Evolutionary conservation across 2,797 vertebrate genomes (phyloP).

Genomic region (Pristis pectinata): DNA sequence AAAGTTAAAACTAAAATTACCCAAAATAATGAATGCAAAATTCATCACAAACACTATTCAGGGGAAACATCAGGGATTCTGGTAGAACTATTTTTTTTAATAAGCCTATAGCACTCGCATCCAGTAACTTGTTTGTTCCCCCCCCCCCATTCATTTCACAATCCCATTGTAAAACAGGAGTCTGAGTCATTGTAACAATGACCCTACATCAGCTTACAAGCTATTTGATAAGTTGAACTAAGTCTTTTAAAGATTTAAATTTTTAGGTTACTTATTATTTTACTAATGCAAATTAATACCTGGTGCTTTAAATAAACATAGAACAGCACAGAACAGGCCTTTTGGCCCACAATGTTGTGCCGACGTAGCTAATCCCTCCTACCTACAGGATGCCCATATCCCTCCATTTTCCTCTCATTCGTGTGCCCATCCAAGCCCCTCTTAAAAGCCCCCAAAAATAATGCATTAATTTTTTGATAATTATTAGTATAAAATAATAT

Average conservation of each 20-base stretch:
- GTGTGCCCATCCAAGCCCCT: no score
- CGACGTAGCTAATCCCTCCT: no score
- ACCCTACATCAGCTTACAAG: neutral
- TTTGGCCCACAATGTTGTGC: no score
- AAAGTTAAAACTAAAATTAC: neutral
- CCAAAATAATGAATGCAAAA: neutral
- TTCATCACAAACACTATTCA: neutral
- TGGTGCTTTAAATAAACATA: no score
- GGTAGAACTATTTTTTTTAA: neutral
- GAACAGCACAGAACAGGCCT: no score
- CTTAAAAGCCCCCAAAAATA: no score
- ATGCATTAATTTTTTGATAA: no score
- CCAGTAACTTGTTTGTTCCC: constrained; percentile 10
- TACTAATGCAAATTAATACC: neutral
- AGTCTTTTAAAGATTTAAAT: constrained; percentile 16
- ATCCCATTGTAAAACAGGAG: neutral
- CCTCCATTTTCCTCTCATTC: no score
- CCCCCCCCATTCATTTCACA: constrained; percentile 21
- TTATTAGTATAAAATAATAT: no score
- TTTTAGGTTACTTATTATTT: neutral
- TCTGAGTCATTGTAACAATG: neutral
- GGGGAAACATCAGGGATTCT: neutral
- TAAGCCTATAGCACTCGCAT: neutral
- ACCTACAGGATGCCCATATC: no score
- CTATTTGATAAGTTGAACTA: neutral